Evolutionary conservation across 92 coral and sea anemone species (phyloP), one percentile per base, ranked within the genome.

Genomic region (Epizoanthus stellaris): DNA sequence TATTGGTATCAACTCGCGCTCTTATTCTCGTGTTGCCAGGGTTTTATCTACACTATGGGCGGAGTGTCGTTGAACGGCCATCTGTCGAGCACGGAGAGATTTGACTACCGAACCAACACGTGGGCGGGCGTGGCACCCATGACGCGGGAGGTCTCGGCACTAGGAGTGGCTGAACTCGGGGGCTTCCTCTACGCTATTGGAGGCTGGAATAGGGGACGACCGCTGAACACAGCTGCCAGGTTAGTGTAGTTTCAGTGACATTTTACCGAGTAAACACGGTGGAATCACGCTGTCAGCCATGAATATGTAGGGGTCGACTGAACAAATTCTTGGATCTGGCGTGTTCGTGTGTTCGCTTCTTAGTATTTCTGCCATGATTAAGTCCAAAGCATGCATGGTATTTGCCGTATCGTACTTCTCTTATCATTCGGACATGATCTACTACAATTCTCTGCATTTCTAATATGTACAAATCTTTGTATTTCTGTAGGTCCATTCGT

Each of bases 71-170:
- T 93, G 47, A 92, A 92, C 82, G 98, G 98, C 1, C 98, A 95
- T 67, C 86, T 95, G 45, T 92, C 99, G 23, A 93, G 98, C 77
- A 95, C 95, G 86, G 99, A 97, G 91, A 70, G 94, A 66, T 97
- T 92, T 67, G 93, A 97, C 69, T 90, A 93, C 73, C 85, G 95
- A 59, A 87, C 97, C 5, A 94, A 93, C 86, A 93, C 95, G 34
- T 96, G 99, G 99, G 91, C 98, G 5, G 94, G 97, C 21, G 95
- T 93, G 0, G 94, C 95, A 21, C 99, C 99, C 3, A 93, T 96
- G 95, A 92, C 90, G 53, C 86, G 91, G 45, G 98, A 95, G 58
- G 93, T 93, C 69, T 94, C 98, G 75, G 99, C 97, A 13, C 95
- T 96, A 76, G 99, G 98, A 54, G 99, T 96, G 42, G 98, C 97